A percentile compares a stretch with the other conserved stretches of the same genome.
phyloP scores from a whole-genome alignment of 2,888 invertebrate genomes.

The Cosmorhoe ocellata region DNA sequence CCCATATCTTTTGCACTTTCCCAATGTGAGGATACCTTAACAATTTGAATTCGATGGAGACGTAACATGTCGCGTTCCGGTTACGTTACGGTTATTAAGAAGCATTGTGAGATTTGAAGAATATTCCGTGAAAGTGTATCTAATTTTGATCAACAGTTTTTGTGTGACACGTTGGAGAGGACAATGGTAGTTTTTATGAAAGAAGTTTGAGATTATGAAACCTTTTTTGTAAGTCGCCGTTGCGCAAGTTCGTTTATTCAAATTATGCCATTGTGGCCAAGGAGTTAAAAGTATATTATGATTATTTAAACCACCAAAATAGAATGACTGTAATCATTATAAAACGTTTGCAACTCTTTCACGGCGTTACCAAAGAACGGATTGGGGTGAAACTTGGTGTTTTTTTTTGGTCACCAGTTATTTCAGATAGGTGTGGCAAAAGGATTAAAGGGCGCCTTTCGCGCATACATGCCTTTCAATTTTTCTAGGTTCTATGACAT shows the following conservation, averaged over 20 bases:
- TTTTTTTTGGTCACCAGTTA: too few species aligned
- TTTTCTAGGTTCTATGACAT: too few species aligned
- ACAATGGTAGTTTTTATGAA: conserved; percentile 26
- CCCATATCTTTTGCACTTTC: too few species aligned
- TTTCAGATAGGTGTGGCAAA: too few species aligned
- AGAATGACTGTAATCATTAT: too few species aligned
- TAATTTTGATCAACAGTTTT: conserved; percentile 31
- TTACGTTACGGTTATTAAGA: conserved; percentile 41
- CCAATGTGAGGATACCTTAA: too few species aligned
- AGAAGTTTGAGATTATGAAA: conserved; percentile 24
- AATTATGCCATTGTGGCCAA: conserved; percentile 14
- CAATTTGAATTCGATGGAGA: conserved; percentile 31
- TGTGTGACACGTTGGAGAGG: conserved; percentile 21
- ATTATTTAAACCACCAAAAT: background rate
- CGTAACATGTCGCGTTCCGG: conserved; percentile 39
- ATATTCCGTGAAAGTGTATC: conserved; percentile 35
- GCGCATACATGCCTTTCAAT: too few species aligned
- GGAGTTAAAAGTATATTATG: conserved; percentile 1
- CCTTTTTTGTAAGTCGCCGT: conserved; percentile 19
- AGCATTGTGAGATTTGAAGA: conserved; percentile 28
- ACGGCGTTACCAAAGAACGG: too few species aligned
- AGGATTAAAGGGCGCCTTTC: too few species aligned
- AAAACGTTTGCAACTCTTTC: too few species aligned
- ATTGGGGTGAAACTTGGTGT: too few species aligned
- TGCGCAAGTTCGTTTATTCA: conserved; percentile 24